Evolutionary conservation across 2,113 vertebrate species (phyloP).

Genomic region (Chaenogobius annularis): DNA sequence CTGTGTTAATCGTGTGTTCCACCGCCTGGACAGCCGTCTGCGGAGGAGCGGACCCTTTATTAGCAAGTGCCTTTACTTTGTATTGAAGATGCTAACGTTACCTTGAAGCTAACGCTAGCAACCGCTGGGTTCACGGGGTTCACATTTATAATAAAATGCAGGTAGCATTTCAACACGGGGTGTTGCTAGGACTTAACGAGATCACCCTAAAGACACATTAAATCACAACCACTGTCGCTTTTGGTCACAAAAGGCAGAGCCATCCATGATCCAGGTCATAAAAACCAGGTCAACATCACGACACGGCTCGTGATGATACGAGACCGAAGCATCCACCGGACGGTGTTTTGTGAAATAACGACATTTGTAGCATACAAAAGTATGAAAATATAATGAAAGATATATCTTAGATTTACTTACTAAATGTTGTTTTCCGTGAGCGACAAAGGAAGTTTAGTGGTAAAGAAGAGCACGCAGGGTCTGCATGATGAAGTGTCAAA

Average conservation of each 20-base stretch:
- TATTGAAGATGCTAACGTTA: not conserved
- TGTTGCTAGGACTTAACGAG: not conserved
- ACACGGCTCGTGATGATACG: slow-evolving; percentile 18
- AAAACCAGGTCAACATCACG: slow-evolving; percentile 44
- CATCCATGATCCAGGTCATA: slow-evolving; percentile 24
- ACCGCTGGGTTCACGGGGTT: not conserved
- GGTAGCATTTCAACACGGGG: not conserved
- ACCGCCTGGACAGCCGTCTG: not conserved
- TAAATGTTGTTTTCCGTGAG: slow-evolving; percentile 20
- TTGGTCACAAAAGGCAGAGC: slow-evolving; percentile 9
- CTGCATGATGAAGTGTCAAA: slow-evolving; percentile 49
- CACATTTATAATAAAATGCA: not conserved
- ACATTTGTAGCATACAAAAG: not conserved
- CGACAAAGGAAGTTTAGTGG: slow-evolving; percentile 44
- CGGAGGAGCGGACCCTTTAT: not conserved
- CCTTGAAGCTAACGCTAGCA: slow-evolving; percentile 3
- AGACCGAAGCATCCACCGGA: slow-evolving; percentile 9
- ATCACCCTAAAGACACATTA: not conserved
- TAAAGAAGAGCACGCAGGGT: slow-evolving; percentile 24
- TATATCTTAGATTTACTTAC: slow-evolving; percentile 32
- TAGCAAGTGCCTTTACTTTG: not conserved
- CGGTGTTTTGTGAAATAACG: not conserved
- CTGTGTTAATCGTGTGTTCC: slow-evolving; percentile 4
- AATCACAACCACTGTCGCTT: not conserved
- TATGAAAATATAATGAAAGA: not conserved